Conservation (phyloP, 2,888 invertebrate genomes). For the Ditula angustiorana region DNA sequence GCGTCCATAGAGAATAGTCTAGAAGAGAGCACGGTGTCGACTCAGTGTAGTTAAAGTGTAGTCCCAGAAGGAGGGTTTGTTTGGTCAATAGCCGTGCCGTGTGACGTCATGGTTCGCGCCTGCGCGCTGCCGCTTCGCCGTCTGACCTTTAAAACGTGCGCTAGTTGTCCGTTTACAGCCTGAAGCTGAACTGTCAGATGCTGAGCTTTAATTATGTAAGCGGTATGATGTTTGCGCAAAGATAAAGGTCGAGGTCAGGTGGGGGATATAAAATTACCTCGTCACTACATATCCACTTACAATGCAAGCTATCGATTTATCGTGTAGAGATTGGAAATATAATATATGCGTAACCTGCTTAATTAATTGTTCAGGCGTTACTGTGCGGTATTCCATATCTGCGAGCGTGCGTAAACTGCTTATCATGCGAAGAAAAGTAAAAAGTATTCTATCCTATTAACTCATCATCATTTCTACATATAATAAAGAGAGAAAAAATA, state of each 20-base stretch:
- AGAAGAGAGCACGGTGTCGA: constrained; percentile 1
- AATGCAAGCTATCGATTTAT: neutral
- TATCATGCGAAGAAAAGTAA: too few relatives aligned
- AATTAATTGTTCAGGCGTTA: neutral
- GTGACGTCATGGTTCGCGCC: constrained; percentile 37
- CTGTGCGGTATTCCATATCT: neutral
- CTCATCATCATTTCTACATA: too few relatives aligned
- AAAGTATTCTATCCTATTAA: too few relatives aligned
- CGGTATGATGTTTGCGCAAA: neutral
- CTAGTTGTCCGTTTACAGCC: constrained; percentile 23
- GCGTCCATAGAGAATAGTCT: neutral
- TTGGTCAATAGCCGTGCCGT: constrained; percentile 34
- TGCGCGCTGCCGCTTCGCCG: constrained; percentile 19
- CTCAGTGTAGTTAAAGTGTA: constrained; percentile 1
- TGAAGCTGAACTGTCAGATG: constrained; percentile 29
- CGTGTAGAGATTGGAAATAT: neutral
- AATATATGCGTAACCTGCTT: neutral
- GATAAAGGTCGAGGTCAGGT: constrained; percentile 1
- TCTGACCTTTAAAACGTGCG: constrained; percentile 31
- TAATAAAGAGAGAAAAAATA: too few relatives aligned
- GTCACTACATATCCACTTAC: neutral
- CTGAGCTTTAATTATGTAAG: constrained; percentile 18
- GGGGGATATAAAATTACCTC: neutral
- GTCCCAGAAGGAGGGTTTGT: constrained; percentile 10
- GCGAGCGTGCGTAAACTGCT: too few relatives aligned